Conservation (phyloP, 92 coral and sea anemone species). For the Scolanthus callimorphus region DNA sequence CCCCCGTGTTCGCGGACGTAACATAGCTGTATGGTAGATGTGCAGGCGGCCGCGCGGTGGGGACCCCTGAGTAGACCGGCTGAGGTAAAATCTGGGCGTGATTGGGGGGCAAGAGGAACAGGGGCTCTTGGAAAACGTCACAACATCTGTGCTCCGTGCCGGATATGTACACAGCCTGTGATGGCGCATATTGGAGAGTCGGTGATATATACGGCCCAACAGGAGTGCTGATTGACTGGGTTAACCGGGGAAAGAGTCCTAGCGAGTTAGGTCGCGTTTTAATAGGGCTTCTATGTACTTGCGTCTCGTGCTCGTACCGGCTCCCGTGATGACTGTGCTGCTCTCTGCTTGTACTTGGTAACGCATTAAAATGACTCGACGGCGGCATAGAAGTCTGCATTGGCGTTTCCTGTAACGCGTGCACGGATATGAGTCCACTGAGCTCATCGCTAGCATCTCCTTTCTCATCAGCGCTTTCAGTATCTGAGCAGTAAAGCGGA, state of each 20-base stretch:
- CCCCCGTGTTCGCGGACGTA: constrained; percentile 46
- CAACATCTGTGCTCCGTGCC: constrained; percentile 76
- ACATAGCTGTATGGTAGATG: constrained; percentile 67
- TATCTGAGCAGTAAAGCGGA: constrained; percentile 62
- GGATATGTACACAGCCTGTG: constrained; percentile 57
- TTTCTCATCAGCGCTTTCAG: constrained; percentile 88
- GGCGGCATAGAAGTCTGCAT: neutral
- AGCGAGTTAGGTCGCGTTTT: constrained; percentile 73
- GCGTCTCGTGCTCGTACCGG: constrained; percentile 24
- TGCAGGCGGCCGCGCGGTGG: constrained; percentile 54
- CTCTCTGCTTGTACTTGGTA: neutral
- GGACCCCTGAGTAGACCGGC: constrained; percentile 74
- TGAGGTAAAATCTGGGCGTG: constrained; percentile 74
- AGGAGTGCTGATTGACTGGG: constrained; percentile 41
- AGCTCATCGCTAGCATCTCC: constrained; percentile 49
- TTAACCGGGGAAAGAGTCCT: constrained; percentile 59
- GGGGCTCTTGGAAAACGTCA: constrained; percentile 59
- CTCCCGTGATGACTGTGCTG: neutral
- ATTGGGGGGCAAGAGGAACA: constrained; percentile 69
- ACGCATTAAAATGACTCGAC: neutral
- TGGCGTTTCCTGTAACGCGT: constrained; percentile 1
- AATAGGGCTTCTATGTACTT: constrained; percentile 41
- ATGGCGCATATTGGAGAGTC: constrained; percentile 62
- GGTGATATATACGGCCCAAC: constrained; percentile 69
- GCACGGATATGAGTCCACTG: constrained; percentile 9